Evolutionary conservation across 2,888 invertebrate genomes (phyloP).

Genomic region (Euclidia mi): DNA sequence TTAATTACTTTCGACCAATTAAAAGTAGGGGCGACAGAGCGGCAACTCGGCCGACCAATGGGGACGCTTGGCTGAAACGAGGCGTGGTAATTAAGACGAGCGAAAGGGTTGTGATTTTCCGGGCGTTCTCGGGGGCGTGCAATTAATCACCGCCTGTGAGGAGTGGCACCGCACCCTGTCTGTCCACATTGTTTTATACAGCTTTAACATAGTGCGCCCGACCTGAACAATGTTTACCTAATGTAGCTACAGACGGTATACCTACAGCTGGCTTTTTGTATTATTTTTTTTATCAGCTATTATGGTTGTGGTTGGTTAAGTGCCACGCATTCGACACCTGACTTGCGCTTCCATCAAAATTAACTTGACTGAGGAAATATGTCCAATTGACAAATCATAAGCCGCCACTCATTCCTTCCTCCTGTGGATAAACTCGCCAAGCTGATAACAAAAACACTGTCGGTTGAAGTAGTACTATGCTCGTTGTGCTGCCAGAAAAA

Average conservation of each 20-base stretch:
- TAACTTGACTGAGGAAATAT: too few relatives aligned
- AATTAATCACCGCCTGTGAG: slow-evolving; percentile 80
- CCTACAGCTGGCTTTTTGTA: too few relatives aligned
- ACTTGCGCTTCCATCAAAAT: too few relatives aligned
- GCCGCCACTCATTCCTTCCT: too few relatives aligned
- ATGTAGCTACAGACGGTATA: background rate
- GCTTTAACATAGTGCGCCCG: slow-evolving; percentile 5
- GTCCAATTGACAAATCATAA: too few relatives aligned
- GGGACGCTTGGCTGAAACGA: slow-evolving; percentile 79
- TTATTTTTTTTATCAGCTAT: too few relatives aligned
- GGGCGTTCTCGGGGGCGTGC: slow-evolving; percentile 78
- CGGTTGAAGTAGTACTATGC: too few relatives aligned
- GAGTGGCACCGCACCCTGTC: slow-evolving; percentile 69
- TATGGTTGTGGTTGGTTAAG: too few relatives aligned
- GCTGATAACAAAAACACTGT: too few relatives aligned
- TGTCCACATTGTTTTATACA: slow-evolving; percentile 56
- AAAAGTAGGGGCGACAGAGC: slow-evolving; percentile 80
- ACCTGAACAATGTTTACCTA: background rate
- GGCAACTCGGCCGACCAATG: slow-evolving; percentile 75
- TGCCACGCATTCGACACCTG: too few relatives aligned
- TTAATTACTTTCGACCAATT: slow-evolving; percentile 88
- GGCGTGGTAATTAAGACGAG: slow-evolving; percentile 88
- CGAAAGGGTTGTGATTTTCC: slow-evolving; percentile 89
- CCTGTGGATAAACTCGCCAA: too few relatives aligned
- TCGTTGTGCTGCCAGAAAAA: too few relatives aligned